Base-by-base conservation (phyloP, 2,113 vertebrate species). In the Numida meleagris region DNA sequence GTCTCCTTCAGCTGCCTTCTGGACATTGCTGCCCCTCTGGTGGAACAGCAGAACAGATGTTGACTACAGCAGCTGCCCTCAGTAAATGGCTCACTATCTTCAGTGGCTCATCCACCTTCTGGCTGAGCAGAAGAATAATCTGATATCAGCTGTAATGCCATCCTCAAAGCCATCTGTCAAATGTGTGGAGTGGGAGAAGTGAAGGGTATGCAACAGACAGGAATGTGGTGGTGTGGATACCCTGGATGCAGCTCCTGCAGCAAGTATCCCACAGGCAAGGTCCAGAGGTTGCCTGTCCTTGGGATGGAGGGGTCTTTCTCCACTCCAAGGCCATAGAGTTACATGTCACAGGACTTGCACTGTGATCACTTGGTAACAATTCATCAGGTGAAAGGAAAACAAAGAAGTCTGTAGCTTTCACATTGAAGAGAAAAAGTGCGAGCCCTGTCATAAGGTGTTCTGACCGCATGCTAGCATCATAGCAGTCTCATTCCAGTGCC, bases 171-270 rank as follows among this genome's bases (percentile, higher is more conserved):
- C 55, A 45, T 80, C 55, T n/a, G 58, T 58, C 34, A 16, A 25
- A 36, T 18, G 13, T 3, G 14, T 51, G 31, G 46, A 45, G 25
- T 16, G 29, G 8, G 24, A 7, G 46, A 57, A 74, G 17, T 10
- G 33, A 63, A 61, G 34, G 34, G 10, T 7, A 4, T 3, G 27
- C 36, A 38, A 25, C 24, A 62, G 38, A 23, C 23, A 62, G 34
- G 16, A 8, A 10, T 15, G 21, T 20, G 55, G 33, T 42, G 11
- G 1, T 50, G 29, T 9, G 1, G 2, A 53, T 36, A 14, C n/a
- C n/a, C 20, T 31, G 21, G 61, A 23, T 34, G 21, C 17, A 38
- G 48, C 14, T 48, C 19, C 36, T 53, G 61, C 45, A 43, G 6
- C 12, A 23, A 14, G 15, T 14, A 18, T 58, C 33, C 18, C 38